Evolutionary conservation across 2,113 vertebrate species (phyloP).

Genomic region (Butorides virescens): DNA sequence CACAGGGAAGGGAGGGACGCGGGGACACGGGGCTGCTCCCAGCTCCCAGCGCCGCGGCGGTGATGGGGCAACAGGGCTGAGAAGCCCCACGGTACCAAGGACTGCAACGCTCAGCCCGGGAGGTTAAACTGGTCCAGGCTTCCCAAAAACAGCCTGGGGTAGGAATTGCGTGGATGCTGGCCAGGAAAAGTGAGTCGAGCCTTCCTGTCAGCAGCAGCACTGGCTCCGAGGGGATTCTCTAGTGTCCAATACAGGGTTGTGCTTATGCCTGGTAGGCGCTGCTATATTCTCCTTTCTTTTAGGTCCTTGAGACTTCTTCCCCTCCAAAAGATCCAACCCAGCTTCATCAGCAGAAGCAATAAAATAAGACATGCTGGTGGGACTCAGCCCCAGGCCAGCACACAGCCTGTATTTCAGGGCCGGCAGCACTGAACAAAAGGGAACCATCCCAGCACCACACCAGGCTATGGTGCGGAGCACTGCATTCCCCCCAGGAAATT

Average conservation of each 20-base stretch:
- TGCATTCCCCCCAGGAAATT: background rate
- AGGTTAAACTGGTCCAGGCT: background rate
- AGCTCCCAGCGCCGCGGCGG: fast-evolving
- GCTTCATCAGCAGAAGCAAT: background rate
- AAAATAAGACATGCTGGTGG: background rate
- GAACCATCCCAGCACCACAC: background rate
- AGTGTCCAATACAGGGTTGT: background rate
- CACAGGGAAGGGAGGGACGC: background rate
- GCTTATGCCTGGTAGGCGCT: background rate
- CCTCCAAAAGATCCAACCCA: background rate
- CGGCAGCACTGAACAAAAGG: background rate
- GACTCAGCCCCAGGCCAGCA: background rate
- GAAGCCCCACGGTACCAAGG: background rate
- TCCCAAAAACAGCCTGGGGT: background rate
- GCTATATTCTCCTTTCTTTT: background rate
- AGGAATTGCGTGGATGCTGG: fast-evolving
- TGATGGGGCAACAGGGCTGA: background rate
- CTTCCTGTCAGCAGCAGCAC: background rate
- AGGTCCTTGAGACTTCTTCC: background rate
- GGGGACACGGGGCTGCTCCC: background rate
- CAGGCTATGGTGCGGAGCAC: background rate
- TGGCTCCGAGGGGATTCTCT: background rate
- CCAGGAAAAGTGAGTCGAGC: background rate
- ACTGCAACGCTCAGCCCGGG: fast-evolving
- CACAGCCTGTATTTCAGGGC: background rate